Conservation (phyloP, 2,888 invertebrate species). For the Pomacea canaliculata region DNA sequence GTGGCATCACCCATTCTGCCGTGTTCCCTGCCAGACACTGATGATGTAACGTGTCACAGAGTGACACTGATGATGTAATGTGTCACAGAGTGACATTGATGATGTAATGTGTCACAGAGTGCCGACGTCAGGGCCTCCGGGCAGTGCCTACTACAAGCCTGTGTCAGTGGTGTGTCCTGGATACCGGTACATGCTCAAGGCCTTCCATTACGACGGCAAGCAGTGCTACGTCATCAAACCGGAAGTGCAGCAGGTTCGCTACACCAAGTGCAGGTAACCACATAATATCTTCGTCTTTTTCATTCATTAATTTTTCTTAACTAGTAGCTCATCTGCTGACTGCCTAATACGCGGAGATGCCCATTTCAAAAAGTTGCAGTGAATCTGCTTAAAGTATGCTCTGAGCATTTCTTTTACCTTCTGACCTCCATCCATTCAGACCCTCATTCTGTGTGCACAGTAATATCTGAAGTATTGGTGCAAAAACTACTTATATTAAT, state of each 20-base stretch:
- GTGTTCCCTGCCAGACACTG: too few relatives aligned
- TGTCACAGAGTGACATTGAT: too few relatives aligned
- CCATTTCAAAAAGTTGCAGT: too few relatives aligned
- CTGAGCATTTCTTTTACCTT: too few relatives aligned
- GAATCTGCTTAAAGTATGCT: too few relatives aligned
- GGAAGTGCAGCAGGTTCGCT: constrained; percentile 24
- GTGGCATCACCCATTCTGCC: too few relatives aligned
- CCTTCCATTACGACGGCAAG: constrained; percentile 24
- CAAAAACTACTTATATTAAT: too few relatives aligned
- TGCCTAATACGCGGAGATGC: not conserved
- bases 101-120: not conserved
- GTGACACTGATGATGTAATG: too few relatives aligned
- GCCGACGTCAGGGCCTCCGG: constrained; percentile 4
- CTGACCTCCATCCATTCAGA: too few relatives aligned
- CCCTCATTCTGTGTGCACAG: too few relatives aligned
- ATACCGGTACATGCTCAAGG: constrained; percentile 27
- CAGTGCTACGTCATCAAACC: constrained; percentile 31
- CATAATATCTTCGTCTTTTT: not conserved
- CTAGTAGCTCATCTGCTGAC: not conserved
- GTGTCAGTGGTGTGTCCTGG: constrained; percentile 25
- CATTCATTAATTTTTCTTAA: not conserved
- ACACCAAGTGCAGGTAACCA: constrained; percentile 23
- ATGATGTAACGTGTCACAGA: too few relatives aligned
- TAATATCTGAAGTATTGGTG: too few relatives aligned
- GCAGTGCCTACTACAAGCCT: constrained; percentile 4